These are phyloP conservation scores for Agrypnia vestita DNA, from an alignment of 1,140 invertebrate genomes.

Conservation along the genomic window DNA sequence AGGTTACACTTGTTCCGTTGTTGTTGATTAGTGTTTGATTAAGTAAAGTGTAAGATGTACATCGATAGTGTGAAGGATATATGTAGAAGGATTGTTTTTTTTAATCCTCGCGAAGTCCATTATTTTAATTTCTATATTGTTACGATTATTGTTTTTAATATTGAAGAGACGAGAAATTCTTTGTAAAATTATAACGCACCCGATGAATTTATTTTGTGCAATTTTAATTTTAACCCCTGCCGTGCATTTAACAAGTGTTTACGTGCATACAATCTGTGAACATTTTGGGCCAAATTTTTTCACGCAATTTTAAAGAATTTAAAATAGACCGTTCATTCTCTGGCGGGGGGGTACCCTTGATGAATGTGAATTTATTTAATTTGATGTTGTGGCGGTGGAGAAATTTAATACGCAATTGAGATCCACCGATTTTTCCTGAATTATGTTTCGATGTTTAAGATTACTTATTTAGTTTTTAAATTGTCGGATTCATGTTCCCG, in stretches of 20 bases:
- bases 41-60: conserved; percentile 30
- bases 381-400: conserved; percentile 5
- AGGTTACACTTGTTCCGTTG: conserved; percentile 40
- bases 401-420: background rate
- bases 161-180: conserved; percentile 5
- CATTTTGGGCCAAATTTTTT: no score
- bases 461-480: conserved; percentile 21
- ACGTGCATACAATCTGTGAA: background rate
- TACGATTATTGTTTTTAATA: conserved; percentile 28
- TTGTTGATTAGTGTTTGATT: conserved; percentile 37
- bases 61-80: conserved; percentile 17
- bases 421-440: conserved; percentile 11
- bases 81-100: conserved; percentile 22
- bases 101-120: conserved; percentile 28
- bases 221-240: conserved; percentile 5
- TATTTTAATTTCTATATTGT: conserved; percentile 35
- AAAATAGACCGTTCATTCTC: background rate
- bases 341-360: background rate
- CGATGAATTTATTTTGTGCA: conserved; percentile 11
- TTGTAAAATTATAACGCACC: conserved; percentile 8
- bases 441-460: conserved; percentile 14
- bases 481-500: conserved; percentile 4
- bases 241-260: conserved; percentile 13
- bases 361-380: background rate
- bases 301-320: background rate